Evolutionary conservation across 2,113 vertebrate genomes (phyloP).

Genomic region (Micronycteris hirsuta): DNA sequence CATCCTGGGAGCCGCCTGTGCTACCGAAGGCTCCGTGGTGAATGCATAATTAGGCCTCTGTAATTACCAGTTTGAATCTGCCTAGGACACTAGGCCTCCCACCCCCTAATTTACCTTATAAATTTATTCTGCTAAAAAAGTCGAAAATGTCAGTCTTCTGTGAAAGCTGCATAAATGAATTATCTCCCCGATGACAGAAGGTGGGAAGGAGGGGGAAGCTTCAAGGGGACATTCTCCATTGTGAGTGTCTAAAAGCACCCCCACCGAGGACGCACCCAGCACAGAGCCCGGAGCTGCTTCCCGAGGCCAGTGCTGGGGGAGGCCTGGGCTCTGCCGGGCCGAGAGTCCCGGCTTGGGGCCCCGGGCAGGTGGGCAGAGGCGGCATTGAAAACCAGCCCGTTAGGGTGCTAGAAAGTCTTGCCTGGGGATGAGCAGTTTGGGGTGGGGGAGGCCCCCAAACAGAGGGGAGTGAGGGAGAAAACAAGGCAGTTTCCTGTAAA

Average conservation of each 20-base stretch:
- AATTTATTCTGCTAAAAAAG: slow-evolving; percentile 73
- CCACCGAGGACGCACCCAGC: neutral
- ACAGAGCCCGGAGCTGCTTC: neutral
- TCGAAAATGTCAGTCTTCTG: slow-evolving; percentile 72
- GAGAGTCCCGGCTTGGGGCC: neutral
- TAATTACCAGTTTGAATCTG: slow-evolving; percentile 73
- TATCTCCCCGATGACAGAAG: slow-evolving; percentile 64
- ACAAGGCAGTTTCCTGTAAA: neutral
- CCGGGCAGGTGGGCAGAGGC: neutral
- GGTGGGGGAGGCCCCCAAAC: neutral
- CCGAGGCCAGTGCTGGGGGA: rapidly evolving
- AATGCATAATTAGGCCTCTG: slow-evolving; percentile 64
- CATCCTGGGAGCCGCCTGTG: slow-evolving; percentile 4
- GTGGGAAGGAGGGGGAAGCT: slow-evolving; percentile 60
- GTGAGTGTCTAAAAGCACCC: neutral
- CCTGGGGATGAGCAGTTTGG: rapidly evolving
- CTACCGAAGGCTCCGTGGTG: slow-evolving; percentile 57
- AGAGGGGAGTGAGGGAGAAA: neutral
- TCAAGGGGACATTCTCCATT: slow-evolving; percentile 35
- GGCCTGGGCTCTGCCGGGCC: neutral
- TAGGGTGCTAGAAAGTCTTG: neutral
- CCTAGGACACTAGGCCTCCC: slow-evolving; percentile 68
- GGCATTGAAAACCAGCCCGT: neutral
- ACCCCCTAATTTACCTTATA: slow-evolving; percentile 77
- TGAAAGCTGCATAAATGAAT: slow-evolving; percentile 66